Evolutionary conservation across 2,113 vertebrate species (phyloP).

Genomic region (Benitochromis conjunctus): DNA sequence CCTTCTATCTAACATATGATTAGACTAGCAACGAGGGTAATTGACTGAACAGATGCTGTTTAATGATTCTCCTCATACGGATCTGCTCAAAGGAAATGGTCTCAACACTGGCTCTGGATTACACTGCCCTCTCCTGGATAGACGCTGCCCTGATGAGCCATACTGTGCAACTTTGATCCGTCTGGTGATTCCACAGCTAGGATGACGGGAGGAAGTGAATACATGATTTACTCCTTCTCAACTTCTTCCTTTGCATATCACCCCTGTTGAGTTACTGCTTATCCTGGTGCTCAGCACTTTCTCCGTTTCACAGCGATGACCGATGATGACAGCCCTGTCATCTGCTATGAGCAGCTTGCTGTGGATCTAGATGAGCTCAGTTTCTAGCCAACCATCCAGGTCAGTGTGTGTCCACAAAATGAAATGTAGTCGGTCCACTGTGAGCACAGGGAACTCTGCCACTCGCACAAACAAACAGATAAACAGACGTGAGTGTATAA

Average conservation of each 20-base stretch:
- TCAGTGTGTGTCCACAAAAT: slow-evolving; percentile 47
- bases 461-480: background rate
- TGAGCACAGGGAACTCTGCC: background rate
- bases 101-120: background rate
- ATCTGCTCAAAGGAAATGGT: slow-evolving; percentile 22
- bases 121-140: slow-evolving; percentile 62
- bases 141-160: background rate
- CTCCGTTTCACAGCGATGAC: slow-evolving; percentile 10
- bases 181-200: background rate
- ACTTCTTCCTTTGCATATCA: background rate
- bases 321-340: slow-evolving; percentile 41
- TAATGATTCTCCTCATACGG: slow-evolving; percentile 21
- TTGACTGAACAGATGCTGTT: slow-evolving; percentile 35
- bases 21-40: slow-evolving; percentile 1
- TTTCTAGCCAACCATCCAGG: slow-evolving; percentile 37
- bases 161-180: background rate
- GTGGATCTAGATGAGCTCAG: slow-evolving; percentile 56
- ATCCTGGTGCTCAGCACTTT: background rate
- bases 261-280: background rate
- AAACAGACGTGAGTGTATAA: slow-evolving; percentile 13
- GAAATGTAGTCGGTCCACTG: slow-evolving; percentile 52
- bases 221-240: background rate
- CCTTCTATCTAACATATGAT: background rate
- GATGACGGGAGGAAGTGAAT: background rate
- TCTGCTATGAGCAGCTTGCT: slow-evolving; percentile 47